phyloP scores from a whole-genome alignment of 2,797 vertebrate genomes.

The Chrysocyon brachyurus region DNA sequence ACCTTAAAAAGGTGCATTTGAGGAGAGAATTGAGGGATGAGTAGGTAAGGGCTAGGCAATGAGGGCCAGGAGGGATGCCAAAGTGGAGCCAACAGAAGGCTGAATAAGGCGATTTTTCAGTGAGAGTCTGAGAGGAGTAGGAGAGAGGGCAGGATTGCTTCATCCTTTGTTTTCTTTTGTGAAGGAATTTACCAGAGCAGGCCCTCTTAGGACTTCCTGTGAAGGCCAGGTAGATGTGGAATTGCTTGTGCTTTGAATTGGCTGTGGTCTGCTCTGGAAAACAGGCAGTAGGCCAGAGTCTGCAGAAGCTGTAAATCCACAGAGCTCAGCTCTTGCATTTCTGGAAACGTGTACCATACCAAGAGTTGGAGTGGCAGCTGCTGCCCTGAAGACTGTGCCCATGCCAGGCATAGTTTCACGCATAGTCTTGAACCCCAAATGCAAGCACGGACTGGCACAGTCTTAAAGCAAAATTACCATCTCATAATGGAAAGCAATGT shows the following conservation, averaged over 20 bases:
- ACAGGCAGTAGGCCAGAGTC: neutral
- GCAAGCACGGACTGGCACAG: neutral
- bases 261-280: neutral
- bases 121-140: neutral
- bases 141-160: neutral
- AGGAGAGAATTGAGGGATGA: neutral
- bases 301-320: neutral
- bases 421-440: neutral
- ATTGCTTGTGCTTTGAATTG: constrained; percentile 15
- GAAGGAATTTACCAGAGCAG: neutral
- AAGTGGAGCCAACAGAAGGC: neutral
- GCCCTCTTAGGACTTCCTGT: neutral
- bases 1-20: neutral
- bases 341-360: neutral
- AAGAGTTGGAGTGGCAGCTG: neutral
- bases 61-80: no score
- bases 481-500: neutral
- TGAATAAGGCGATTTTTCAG: neutral
- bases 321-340: neutral
- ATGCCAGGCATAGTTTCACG: neutral
- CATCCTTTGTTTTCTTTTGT: neutral
- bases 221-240: neutral
- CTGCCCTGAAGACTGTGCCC: constrained; percentile 9
- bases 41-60: no score
- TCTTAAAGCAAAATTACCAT: constrained; percentile 56